Conservation (phyloP, 2,797 vertebrate genomes). For the Miichthys miiuy region DNA sequence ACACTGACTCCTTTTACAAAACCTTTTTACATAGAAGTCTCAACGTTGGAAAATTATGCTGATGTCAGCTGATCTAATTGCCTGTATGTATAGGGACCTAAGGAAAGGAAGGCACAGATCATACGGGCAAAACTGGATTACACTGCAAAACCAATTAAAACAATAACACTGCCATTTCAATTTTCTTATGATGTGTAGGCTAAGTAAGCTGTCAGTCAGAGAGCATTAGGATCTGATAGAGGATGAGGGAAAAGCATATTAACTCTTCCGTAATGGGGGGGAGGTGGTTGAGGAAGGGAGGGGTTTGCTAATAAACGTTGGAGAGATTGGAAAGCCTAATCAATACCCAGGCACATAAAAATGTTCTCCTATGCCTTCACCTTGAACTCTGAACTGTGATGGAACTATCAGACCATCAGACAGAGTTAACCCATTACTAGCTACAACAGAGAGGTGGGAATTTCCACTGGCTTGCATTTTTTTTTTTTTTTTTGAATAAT, state of each 20-base stretch:
- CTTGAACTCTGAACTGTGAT: slow-evolving; percentile 79
- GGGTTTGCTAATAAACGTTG: slow-evolving; percentile 72
- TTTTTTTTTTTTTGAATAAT: not conserved
- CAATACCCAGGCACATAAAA: slow-evolving; percentile 79
- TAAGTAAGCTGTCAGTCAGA: slow-evolving; percentile 75
- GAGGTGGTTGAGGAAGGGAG: slow-evolving; percentile 32
- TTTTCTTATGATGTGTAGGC: slow-evolving; percentile 71
- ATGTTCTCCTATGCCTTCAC: slow-evolving; percentile 67
- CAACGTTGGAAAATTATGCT: slow-evolving; percentile 48
- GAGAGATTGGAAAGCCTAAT: slow-evolving; percentile 77
- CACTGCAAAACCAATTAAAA: slow-evolving; percentile 78
- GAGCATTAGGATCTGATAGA: slow-evolving; percentile 75
- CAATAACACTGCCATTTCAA: slow-evolving; percentile 74
- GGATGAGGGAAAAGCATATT: slow-evolving; percentile 59
- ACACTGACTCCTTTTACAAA: slow-evolving; percentile 53
- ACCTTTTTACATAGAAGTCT: slow-evolving; percentile 41
- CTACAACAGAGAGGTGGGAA: not conserved
- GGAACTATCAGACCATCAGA: slow-evolving; percentile 49
- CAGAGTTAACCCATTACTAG: slow-evolving; percentile 49
- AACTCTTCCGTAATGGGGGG: slow-evolving; percentile 62
- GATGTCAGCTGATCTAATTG: slow-evolving; percentile 67
- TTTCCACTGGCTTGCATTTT: not conserved
- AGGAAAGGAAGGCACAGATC: slow-evolving; percentile 55
- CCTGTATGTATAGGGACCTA: slow-evolving; percentile 42
- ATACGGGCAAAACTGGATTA: slow-evolving; percentile 72